Conservation (phyloP, 2,797 vertebrate species). For the Melanotaenia maccullochi region DNA sequence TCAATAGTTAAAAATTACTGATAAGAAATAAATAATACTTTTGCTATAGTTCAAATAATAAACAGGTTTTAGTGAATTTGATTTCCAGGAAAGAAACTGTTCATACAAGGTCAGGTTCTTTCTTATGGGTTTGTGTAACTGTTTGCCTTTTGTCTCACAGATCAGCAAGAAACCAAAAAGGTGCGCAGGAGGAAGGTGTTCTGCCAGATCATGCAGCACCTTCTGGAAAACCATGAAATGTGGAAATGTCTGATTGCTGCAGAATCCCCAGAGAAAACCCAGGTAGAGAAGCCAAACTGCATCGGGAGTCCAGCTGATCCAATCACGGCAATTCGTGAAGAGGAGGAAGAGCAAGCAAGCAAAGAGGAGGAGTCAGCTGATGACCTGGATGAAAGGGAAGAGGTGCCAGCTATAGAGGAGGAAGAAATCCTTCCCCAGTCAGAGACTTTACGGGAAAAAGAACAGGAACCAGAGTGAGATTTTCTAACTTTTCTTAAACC, state of each 20-base stretch:
- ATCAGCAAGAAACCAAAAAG: conserved; percentile 76
- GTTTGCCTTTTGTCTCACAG: conserved; percentile 59
- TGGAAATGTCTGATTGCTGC: conserved; percentile 94
- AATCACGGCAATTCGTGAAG: conserved; percentile 93
- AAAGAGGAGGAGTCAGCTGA: conserved; percentile 74
- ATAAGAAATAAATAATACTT: not conserved
- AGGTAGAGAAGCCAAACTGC: conserved; percentile 74
- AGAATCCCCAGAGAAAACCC: conserved; percentile 81
- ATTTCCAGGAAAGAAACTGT: not conserved
- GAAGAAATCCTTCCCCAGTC: conserved; percentile 59
- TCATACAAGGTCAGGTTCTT: not conserved
- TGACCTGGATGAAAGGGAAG: conserved; percentile 62
- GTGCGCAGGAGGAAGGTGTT: conserved; percentile 88
- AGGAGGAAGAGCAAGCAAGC: conserved; percentile 91
- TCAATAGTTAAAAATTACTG: not conserved
- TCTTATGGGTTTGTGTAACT: conserved; percentile 16
- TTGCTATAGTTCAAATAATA: not conserved
- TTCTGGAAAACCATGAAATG: conserved; percentile 97
- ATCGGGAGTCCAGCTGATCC: conserved; percentile 83
- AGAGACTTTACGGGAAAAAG: conserved; percentile 66
- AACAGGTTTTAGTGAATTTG: not conserved
- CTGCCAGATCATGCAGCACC: conserved; percentile 95
- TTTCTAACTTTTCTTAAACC: conserved; percentile 53
- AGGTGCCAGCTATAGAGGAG: conserved; percentile 51
- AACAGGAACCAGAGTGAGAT: conserved; percentile 72